Evolutionary conservation across 2,113 vertebrate species (phyloP), one percentile per base, ranked within the genome.

Genomic region (Cephalopterus ornatus): DNA sequence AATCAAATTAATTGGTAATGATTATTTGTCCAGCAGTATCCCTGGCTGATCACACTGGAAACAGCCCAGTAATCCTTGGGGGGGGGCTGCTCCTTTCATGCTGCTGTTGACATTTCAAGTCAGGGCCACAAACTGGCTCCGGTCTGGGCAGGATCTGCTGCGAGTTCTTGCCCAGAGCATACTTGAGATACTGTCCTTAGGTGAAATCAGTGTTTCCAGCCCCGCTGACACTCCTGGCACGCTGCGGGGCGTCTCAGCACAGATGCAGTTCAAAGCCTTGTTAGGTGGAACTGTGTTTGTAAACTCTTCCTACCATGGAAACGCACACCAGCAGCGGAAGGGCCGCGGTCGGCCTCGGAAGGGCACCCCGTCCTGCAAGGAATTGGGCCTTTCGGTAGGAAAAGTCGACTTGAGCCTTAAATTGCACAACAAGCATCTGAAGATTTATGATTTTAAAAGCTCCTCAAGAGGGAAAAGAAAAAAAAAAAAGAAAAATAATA

Each of bases 171-270:
- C 72, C 6, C 56, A 86, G 89, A 85, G 70, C 2, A 22, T 32
- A 71, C 91, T 94, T 53, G 95, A 96, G 92, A 96, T 95, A 82
- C 80, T 88, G 88, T 78, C 82, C 86, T 87, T 75, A 93, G 95
- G 95, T 95, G 95, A 94, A 96, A 94, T 95, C 90, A 96, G 79
- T 87, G 70, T 97, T 96, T 95, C 96, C 92, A 96, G 76, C 78
- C 63, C 76, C 0, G 42, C 88, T 90, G 95, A 88, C 90, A 74
- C 82, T 93, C 75, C 19, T 93, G 96, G 93, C 90, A 44, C 1
- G 3, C 65, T 66, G 5, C 12, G 70, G 87, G 82, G 92, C 1
- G 6, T 63, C 90, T 89, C 85, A 84, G 81, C 79, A 86, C 80
- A 77, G 83, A 94, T 26, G 59, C 78, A 82, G 70, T 72, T 95